Base-by-base conservation (phyloP, 1,140 invertebrate genomes). In the Heliconius himera region DNA sequence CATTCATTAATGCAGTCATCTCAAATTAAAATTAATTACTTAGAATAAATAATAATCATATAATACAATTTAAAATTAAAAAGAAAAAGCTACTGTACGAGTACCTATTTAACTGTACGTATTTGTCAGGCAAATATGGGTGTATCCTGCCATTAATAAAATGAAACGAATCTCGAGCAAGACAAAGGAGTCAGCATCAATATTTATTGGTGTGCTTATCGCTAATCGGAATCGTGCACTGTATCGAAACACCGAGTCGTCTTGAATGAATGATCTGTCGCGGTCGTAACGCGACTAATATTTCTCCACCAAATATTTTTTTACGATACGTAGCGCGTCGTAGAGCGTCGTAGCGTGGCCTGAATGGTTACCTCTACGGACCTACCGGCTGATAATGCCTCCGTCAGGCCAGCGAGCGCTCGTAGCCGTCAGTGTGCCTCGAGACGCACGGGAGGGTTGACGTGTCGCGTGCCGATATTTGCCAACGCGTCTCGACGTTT, bases 121-220 rank as follows among this genome's bases (percentile, higher is more conserved):
- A 36, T 89, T 90, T 89, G 87, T 91, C 87, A 89, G 84, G 82
- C 80, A 87, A 87, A 89, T 88, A 88, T 90, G 86, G 90, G 87
- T 85, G 85, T 88, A 82, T 87, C 81, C 83, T 80, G 81, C 77
- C 91, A 92, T 93, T 89, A 90, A 93, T 92, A 93, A 88, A 92
- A 91, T 82, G 84, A 81, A 91, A 90, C 88, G 87, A 92, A 92
- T 91, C 87, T 88, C 85, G 86, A 87, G 85, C 85, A 90, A 93
- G 92, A 94, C 91, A 93, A 94, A 93, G 91, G 87, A 94, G 89
- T 87, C 82, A 84, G 88, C 87, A 89, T 91, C 90, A 92, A 90
- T 94, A 93, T 94, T 94, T 94, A 94, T 94, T 91, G 91, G 89
- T 86, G 88, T 90, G 87, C 91, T 93, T 93, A 92, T 88, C 91